Evolutionary conservation across 2,113 vertebrate species (phyloP).

Genomic region (Eptatretus burgeri): DNA sequence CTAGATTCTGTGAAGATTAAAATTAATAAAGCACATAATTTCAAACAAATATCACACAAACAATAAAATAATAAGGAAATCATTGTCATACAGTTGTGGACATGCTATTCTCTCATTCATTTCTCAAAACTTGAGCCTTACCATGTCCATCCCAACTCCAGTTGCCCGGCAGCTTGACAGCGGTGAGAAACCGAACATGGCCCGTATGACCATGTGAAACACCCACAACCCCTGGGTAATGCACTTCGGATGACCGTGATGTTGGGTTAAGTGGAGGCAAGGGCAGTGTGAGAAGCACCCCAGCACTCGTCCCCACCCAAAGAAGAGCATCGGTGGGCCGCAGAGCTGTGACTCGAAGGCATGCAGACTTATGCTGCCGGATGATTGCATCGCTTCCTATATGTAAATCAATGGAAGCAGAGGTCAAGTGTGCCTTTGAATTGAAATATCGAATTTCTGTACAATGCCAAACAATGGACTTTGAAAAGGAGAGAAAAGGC

Average conservation of each 20-base stretch:
- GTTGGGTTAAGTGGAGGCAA: background rate
- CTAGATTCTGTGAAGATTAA: too few relatives aligned
- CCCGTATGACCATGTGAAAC: background rate
- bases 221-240: slow-evolving; percentile 1
- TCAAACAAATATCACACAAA: too few relatives aligned
- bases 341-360: slow-evolving; percentile 5
- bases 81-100: too few relatives aligned
- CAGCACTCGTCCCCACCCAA: slow-evolving; percentile 5
- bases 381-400: slow-evolving; percentile 3
- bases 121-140: background rate
- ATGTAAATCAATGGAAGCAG: background rate
- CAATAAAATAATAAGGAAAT: too few relatives aligned
- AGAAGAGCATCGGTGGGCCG: background rate
- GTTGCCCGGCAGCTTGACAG: background rate
- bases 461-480: too few relatives aligned
- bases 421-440: too few relatives aligned
- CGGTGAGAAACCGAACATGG: background rate
- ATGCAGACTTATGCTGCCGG: slow-evolving; percentile 1
- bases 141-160: background rate
- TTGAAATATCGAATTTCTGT: too few relatives aligned
- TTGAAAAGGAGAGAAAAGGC: too few relatives aligned
- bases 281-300: slow-evolving; percentile 3
- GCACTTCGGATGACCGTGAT: background rate
- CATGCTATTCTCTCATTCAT: too few relatives aligned
- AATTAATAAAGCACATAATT: too few relatives aligned